Conservation (phyloP, 1,140 invertebrate genomes). For the Bombus sylvicola region DNA sequence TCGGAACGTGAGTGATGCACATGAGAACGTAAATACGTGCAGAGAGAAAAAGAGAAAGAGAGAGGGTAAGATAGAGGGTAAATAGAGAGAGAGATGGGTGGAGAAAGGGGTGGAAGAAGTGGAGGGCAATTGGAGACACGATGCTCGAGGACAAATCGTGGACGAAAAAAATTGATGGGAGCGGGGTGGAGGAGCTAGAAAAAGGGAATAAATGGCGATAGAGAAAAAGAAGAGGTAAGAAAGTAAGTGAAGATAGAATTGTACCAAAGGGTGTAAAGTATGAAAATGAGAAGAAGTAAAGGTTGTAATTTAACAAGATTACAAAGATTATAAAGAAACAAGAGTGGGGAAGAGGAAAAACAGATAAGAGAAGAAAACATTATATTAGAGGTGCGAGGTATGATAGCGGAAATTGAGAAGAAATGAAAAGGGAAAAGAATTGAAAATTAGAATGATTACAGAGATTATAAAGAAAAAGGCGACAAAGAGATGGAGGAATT, state of each 20-base stretch:
- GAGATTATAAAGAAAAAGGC: background rate
- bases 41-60: background rate
- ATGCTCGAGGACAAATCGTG: background rate
- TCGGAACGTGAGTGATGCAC: conserved; percentile 52
- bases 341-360: background rate
- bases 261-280: background rate
- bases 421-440: background rate
- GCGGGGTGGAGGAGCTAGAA: background rate
- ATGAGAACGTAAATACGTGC: conserved; percentile 20
- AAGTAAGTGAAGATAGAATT: background rate
- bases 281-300: background rate
- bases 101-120: background rate
- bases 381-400: background rate
- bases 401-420: background rate
- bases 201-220: background rate
- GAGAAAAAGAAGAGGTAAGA: too few species aligned
- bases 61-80: background rate
- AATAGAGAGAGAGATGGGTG: background rate
- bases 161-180: background rate
- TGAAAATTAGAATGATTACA: too few species aligned
- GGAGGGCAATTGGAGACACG: background rate
- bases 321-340: too few species aligned
- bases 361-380: background rate
- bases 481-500: background rate
- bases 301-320: background rate